Evolutionary conservation across 1,140 invertebrate species (phyloP).

Genomic region (Sycophila sp.): DNA sequence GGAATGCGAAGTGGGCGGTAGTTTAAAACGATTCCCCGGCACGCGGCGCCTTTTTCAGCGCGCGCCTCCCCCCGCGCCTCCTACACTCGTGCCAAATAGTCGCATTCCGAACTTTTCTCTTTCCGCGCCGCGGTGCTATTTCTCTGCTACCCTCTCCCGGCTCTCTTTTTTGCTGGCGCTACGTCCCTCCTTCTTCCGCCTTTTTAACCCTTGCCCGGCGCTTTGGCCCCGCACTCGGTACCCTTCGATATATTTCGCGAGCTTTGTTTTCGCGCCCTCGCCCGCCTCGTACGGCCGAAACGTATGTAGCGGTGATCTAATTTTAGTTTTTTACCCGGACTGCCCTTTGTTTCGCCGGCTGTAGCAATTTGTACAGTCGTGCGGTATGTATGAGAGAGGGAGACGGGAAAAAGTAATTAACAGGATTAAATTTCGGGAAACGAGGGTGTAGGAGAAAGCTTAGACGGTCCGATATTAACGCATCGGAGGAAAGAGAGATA

Average conservation of each 20-base stretch:
- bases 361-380: too few species aligned
- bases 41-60: not conserved
- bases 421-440: too few species aligned
- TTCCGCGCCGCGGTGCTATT: not conserved
- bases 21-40: slow-evolving; percentile 55
- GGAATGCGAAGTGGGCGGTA: slow-evolving; percentile 57
- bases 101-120: slow-evolving; percentile 40
- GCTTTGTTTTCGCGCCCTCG: not conserved
- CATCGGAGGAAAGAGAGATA: too few species aligned
- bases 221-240: not conserved
- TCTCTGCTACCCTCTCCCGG: slow-evolving; percentile 5
- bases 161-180: slow-evolving; percentile 9
- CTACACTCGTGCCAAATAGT: slow-evolving; percentile 38
- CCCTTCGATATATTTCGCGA: slow-evolving; percentile 20
- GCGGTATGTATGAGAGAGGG: too few species aligned
- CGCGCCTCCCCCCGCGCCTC: slow-evolving; percentile 3
- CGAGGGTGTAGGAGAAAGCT: too few species aligned
- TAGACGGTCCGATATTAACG: too few species aligned
- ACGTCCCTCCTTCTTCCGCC: not conserved
- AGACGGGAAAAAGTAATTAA: too few species aligned
- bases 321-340: slow-evolving; percentile 7
- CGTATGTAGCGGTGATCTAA: slow-evolving; percentile 6
- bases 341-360: too few species aligned
- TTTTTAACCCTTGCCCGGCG: not conserved
- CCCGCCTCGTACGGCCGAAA: not conserved